phyloP scores from a whole-genome alignment of 2,797 vertebrate species.

The Gymnothorax javanicus region DNA sequence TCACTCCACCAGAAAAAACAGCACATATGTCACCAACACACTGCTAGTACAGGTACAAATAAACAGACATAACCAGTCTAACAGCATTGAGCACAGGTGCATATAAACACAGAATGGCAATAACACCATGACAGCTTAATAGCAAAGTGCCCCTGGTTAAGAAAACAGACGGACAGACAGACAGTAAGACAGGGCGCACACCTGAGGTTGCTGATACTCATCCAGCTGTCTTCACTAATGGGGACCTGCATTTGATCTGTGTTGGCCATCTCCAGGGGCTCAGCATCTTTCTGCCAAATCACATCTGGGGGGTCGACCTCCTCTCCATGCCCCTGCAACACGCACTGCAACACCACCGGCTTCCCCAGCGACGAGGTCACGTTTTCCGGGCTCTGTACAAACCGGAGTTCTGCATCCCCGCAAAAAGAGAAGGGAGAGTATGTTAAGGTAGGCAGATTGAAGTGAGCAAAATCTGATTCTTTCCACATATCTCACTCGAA shows the following conservation, averaged over 20 bases:
- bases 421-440: background rate
- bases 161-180: background rate
- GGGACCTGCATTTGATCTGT: slow-evolving; percentile 80
- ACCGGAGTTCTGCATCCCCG: slow-evolving; percentile 64
- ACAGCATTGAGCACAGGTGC: too few species aligned
- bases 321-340: slow-evolving; percentile 57
- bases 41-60: background rate
- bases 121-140: background rate
- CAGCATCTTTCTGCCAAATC: slow-evolving; percentile 73
- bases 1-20: background rate
- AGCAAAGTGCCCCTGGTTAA: background rate
- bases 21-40: background rate
- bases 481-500: background rate
- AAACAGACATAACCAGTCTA: too few species aligned
- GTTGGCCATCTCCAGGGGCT: slow-evolving; percentile 69
- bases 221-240: slow-evolving; percentile 73
- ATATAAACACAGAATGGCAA: too few species aligned
- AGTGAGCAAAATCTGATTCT: background rate
- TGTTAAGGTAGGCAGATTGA: background rate
- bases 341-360: slow-evolving; percentile 71
- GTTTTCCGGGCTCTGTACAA: slow-evolving; percentile 69
- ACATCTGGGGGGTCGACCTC: slow-evolving; percentile 74
- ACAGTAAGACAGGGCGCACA: slow-evolving; percentile 41
- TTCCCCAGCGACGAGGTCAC: slow-evolving; percentile 81
- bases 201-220: slow-evolving; percentile 79